A percentile compares a stretch with the other conserved stretches of the same genome.
These are phyloP conservation scores for Dunckerocampus dactyliophorus DNA, from an alignment of 2,113 vertebrate species.

Conservation along the genomic window DNA sequence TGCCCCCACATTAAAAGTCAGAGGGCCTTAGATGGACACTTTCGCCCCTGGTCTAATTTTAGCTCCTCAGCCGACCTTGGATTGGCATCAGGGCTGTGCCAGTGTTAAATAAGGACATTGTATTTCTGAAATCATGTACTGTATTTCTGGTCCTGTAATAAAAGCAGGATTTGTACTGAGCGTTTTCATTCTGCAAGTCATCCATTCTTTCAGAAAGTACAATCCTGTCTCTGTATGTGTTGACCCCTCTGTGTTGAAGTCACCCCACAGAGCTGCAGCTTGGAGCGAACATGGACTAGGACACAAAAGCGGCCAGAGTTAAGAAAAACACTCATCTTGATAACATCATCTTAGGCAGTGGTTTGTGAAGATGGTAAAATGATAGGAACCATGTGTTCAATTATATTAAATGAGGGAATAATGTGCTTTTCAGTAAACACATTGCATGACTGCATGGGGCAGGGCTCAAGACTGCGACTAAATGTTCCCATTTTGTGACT, in stretches of 20 bases:
- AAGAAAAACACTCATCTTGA: background rate
- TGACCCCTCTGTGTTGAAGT: constrained; percentile 13
- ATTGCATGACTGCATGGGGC: background rate
- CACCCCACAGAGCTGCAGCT: constrained; percentile 5
- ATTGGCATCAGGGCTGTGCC: constrained; percentile 12
- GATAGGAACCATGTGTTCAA: too few species aligned
- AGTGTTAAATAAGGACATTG: constrained; percentile 27
- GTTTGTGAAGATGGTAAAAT: too few species aligned
- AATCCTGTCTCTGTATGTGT: constrained; percentile 28
- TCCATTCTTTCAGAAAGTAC: constrained; percentile 29
- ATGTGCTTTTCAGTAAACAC: background rate
- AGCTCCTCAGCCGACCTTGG: constrained; percentile 11
- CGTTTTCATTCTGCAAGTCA: constrained; percentile 9
- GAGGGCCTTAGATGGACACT: constrained; percentile 35
- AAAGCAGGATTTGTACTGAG: constrained; percentile 23
- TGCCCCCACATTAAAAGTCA: constrained; percentile 4
- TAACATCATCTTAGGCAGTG: background rate
- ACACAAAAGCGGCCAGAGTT: background rate
- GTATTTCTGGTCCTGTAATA: constrained; percentile 17
- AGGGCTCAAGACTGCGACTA: too few species aligned
- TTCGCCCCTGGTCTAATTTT: constrained; percentile 40
- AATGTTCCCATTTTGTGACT: too few species aligned
- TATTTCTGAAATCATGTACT: constrained; percentile 15
- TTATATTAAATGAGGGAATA: background rate
- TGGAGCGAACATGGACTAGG: background rate